Evolutionary conservation across 2,888 invertebrate species (phyloP), one percentile per base, ranked within the genome.

Genomic region (Exephanes ischioxanthus): DNA sequence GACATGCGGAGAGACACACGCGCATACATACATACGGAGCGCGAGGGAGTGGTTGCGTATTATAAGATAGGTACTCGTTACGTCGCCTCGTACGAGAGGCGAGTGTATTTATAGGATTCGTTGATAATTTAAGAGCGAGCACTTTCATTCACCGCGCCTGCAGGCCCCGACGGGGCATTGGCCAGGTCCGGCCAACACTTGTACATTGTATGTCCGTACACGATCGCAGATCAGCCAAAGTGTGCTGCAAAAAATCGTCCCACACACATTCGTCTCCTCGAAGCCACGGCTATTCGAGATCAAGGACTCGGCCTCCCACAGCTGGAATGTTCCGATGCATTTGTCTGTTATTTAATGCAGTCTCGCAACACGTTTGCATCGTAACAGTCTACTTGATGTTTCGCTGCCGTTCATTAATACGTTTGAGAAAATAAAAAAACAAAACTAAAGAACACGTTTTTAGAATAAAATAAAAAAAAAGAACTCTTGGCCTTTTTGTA

Each of bases 71-170:
- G 72, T 73, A 63, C 70, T 45, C 63, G 70, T 63, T 79, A 72
- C 63, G 61, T 63, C 68, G 70, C 58, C 75, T 75, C 70, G 61
- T 63, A 58, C 26, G 14, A 58, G 58, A 26, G 26, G 22, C 26
- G 63, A 45, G 63, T 45, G 70, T 83, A 79, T 83, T 83, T 83
- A 79, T 83, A 68, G 73, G 75, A 79, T 70, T 71, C 75, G 75
- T 73, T 61, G 75, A 80, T 83, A 79, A 79, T 83, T 79, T 70
- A 79, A 79, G 75, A 79, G 68, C 63, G 53, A 45, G 55, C 37
- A 33, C 48, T 79, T 63, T 70, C 83, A 70, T 79, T 83, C 75
- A 70, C 30, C 70, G 75, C 53, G 41, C 37, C 72, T 14, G 58
- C 58, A 58, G 58, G 14, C 58, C 22, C 26, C 11, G 45, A 1